These are phyloP conservation scores for Erythrolamprus reginae DNA, from an alignment of 2,113 vertebrate species.

Conservation along the genomic window DNA sequence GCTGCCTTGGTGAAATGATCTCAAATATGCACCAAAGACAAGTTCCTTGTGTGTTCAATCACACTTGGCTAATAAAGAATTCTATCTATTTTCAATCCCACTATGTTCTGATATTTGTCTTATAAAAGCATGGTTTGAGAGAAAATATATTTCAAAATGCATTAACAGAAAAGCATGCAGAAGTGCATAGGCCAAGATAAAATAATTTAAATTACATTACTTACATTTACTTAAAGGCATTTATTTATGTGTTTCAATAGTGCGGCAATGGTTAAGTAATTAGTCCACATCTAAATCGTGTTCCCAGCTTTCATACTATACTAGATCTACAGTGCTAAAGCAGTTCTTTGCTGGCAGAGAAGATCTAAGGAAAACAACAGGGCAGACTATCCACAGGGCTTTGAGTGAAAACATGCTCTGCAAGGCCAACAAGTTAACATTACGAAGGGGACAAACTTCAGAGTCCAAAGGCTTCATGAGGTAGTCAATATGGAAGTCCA, in stretches of 20 bases:
- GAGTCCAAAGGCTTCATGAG: not conserved
- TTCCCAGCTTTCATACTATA: not conserved
- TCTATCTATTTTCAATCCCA: not conserved
- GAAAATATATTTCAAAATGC: not conserved
- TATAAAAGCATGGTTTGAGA: not conserved
- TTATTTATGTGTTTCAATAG: not conserved
- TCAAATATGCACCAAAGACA: too few relatives aligned
- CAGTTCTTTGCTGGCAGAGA: not conserved
- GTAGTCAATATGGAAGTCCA: not conserved
- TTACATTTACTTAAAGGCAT: not conserved
- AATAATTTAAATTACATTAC: not conserved
- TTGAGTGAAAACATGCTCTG: not conserved
- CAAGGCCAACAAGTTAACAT: not conserved
- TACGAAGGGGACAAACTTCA: not conserved
- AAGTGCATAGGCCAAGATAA: not conserved
- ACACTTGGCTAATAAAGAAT: too few relatives aligned
- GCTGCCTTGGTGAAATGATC: too few relatives aligned
- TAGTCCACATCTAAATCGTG: not conserved
- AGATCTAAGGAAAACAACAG: not conserved
- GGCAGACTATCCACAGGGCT: not conserved
- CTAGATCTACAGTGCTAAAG: not conserved
- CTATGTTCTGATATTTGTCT: not conserved
- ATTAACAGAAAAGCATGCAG: not conserved
- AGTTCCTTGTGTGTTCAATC: too few relatives aligned
- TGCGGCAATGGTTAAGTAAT: not conserved